Evolutionary conservation across 2,113 vertebrate genomes (phyloP).

Genomic region (Cephalopholis sonnerati): DNA sequence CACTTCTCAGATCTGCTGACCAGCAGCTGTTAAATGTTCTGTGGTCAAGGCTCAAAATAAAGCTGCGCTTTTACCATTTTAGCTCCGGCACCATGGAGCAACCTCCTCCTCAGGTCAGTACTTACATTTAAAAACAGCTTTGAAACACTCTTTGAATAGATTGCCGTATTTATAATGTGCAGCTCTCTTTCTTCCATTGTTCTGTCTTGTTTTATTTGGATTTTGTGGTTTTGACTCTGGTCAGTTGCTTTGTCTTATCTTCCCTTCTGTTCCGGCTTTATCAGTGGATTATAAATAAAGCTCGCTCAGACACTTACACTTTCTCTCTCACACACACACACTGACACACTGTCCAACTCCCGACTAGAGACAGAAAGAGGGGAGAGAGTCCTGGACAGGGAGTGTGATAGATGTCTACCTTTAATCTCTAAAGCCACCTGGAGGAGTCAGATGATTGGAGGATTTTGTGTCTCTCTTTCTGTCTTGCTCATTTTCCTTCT

Average conservation of each 20-base stretch:
- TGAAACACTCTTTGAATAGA: constrained; percentile 5
- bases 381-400: constrained; percentile 1
- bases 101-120: constrained; percentile 18
- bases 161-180: background rate
- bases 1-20: constrained; percentile 12
- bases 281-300: constrained; percentile 18
- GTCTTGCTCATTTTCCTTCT: background rate
- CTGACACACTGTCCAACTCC: background rate
- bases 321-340: background rate
- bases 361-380: background rate
- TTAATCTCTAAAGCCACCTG: constrained; percentile 52
- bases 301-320: background rate
- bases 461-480: background rate
- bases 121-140: constrained; percentile 16
- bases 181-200: background rate
- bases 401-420: constrained; percentile 21
- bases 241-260: background rate
- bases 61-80: constrained; percentile 17
- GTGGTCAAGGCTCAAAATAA: background rate
- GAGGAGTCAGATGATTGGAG: constrained; percentile 11
- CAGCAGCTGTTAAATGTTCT: constrained; percentile 11
- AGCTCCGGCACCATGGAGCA: background rate
- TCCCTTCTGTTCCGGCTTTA: background rate
- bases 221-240: constrained; percentile 16
- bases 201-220: background rate